Base-by-base conservation (phyloP, 2,113 vertebrate species). In the Melanerpes aurifrons region DNA sequence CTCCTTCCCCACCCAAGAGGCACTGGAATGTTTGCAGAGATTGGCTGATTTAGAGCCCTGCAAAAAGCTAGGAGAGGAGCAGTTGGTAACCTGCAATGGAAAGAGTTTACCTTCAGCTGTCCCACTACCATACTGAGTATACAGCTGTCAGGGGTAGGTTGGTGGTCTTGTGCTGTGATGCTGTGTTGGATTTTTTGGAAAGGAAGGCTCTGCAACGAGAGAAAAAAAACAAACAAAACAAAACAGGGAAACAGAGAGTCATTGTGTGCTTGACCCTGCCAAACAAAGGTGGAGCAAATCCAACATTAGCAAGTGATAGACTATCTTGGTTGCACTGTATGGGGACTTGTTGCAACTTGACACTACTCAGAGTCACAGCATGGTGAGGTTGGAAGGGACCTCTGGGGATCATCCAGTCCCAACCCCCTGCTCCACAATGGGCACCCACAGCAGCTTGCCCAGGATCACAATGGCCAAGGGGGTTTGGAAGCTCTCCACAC, bases 61-160 rank as follows among this genome's bases (percentile, higher is more conserved):
- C 35, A 94, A 80, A 91, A 77, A 80, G 64, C 14, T n/a, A 45
- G 56, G 57, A 74, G 48, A 26, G 11, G 82, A 82, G 15, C 15
- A 21, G 37, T 77, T 73, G 16, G 88, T 82, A 81, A 66, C 12
- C 69, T 87, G 76, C 25, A 93, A 91, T 10, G 47, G 66, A 63
- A 81, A 75, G 70, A 22, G 69, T 97, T 98, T 98, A 99, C 99
- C 98, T 99, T 99, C 92, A 99, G 98, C 96, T 99, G 99, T 96
- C 99, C 99, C 97, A 99, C 98, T 95, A 99, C 99, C 99, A 99
- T 99, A 98, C 99, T 99, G 97, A 99, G 93, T 98, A 99, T 99
- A 97, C 98, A 99, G 97, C 98, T 98, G 97, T 99, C 99, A 97
- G 99, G 98, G 83, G 99, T 99, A 74, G 99, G 99, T 95, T 99